phyloP scores from a whole-genome alignment of 1,140 invertebrate genomes.

The Scaptomyza hsui region DNA sequence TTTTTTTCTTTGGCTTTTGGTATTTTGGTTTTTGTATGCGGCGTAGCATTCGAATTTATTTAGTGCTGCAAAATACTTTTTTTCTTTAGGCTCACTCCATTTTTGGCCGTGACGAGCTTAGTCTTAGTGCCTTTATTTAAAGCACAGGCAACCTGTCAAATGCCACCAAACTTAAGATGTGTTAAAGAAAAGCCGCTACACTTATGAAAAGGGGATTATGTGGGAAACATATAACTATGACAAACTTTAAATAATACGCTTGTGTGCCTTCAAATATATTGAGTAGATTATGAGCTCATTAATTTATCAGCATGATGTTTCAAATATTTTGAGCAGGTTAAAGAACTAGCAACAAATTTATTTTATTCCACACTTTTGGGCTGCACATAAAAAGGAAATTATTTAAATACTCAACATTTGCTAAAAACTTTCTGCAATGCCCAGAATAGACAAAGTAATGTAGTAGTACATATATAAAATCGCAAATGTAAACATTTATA shows the following conservation, averaged over 20 bases:
- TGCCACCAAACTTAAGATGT: constrained; percentile 4
- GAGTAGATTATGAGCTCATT: not conserved
- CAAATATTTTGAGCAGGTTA: not conserved
- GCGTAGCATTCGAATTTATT: constrained; percentile 27
- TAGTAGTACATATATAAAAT: not conserved
- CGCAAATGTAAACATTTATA: constrained; percentile 2
- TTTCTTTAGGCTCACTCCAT: not conserved
- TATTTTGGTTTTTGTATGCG: constrained; percentile 24
- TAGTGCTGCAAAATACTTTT: constrained; percentile 21
- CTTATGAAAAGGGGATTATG: not conserved
- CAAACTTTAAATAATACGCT: not conserved
- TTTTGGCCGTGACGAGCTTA: constrained; percentile 28
- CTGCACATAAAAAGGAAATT: too few relatives aligned
- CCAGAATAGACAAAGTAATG: too few relatives aligned
- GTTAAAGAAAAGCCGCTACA: not conserved
- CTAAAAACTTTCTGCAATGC: too few relatives aligned
- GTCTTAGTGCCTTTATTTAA: constrained; percentile 11
- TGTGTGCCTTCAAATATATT: not conserved
- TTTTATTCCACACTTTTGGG: too few relatives aligned
- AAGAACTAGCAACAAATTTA: too few relatives aligned
- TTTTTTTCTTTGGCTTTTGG: constrained; percentile 31
- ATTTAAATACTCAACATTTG: too few relatives aligned
- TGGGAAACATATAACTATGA: not conserved
- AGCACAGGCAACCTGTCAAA: constrained; percentile 12
- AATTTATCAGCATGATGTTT: not conserved